Percentiles rank a stretch among this genome's conserved stretches.
phyloP scores from a whole-genome alignment of 2,888 invertebrate species.

The Coleophora deauratella region DNA sequence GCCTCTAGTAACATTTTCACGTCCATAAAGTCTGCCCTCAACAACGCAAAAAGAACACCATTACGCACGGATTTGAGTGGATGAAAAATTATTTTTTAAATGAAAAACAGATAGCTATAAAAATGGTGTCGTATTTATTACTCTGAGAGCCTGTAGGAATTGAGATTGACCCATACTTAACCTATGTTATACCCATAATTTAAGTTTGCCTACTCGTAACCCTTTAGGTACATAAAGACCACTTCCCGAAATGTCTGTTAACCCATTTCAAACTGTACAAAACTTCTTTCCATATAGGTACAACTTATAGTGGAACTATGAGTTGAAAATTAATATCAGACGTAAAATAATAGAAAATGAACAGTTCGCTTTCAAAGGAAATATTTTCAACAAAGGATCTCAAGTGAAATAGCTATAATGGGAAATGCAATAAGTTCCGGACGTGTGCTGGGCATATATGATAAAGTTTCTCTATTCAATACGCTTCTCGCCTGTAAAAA shows the following conservation, averaged over 20 bases:
- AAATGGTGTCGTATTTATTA: constrained; percentile 6
- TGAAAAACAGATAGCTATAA: no score
- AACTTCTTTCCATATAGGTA: constrained; percentile 17
- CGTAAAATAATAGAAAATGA: neutral
- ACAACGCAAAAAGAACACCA: no score
- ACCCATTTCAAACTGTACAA: no score
- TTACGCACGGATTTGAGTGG: no score
- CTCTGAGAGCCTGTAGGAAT: no score
- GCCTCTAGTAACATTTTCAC: no score
- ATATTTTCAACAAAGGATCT: constrained; percentile 1
- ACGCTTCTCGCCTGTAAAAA: constrained; percentile 1
- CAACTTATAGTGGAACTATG: neutral
- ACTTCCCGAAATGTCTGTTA: no score
- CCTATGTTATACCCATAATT: no score
- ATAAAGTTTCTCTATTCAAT: constrained; percentile 5
- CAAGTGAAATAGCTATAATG: constrained; percentile 3
- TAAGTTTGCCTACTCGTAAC: no score
- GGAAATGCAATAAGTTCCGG: constrained; percentile 15
- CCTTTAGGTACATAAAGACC: no score
- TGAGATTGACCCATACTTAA: no score
- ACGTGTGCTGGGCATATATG: constrained; percentile 12
- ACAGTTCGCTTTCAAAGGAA: neutral
- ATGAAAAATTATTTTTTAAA: constrained; percentile 5
- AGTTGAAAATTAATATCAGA: neutral
- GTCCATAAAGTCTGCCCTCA: no score